A percentile compares a stretch with the other conserved stretches of the same genome.
Conservation (phyloP, 2,888 invertebrate species). For the Trissonchulus sp. region DNA sequence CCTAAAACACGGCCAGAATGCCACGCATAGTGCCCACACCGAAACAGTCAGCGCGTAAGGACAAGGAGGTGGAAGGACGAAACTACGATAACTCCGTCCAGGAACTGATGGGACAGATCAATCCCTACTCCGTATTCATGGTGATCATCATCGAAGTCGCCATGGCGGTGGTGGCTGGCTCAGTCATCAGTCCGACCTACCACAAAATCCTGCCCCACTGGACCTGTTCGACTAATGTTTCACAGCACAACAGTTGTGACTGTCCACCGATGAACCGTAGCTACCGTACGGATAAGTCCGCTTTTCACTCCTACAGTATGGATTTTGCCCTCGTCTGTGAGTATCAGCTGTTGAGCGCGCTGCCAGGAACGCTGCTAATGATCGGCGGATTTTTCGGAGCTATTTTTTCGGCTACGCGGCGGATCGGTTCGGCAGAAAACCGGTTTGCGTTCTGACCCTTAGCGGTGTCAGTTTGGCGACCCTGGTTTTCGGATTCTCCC, state of each 20-base stretch:
- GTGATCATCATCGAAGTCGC: not conserved
- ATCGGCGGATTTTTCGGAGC: constrained; percentile 6
- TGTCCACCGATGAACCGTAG: not conserved
- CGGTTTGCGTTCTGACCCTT: not conserved
- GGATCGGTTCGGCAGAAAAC: constrained; percentile 7
- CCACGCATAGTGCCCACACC: too few relatives aligned
- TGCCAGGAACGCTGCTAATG: constrained; percentile 10
- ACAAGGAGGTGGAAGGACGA: not conserved
- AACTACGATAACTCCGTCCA: not conserved
- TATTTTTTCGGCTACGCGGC: constrained; percentile 10
- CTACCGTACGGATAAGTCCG: not conserved
- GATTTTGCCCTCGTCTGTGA: not conserved
- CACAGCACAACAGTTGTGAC: not conserved
- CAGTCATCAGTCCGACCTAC: not conserved
- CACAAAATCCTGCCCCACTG: constrained; percentile 1
- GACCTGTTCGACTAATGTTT: not conserved
- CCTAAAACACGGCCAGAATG: too few relatives aligned
- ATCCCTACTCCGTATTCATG: not conserved
- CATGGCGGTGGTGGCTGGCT: constrained; percentile 12
- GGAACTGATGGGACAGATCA: constrained; percentile 2
- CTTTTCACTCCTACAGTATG: not conserved
- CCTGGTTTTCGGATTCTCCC: not conserved
- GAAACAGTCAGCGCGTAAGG: too few relatives aligned
- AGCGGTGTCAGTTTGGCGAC: not conserved
- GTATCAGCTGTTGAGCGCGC: not conserved